Evolutionary conservation across 2,797 vertebrate genomes (phyloP), one percentile per base, ranked within the genome.

Genomic region (Tenualosa ilisha): DNA sequence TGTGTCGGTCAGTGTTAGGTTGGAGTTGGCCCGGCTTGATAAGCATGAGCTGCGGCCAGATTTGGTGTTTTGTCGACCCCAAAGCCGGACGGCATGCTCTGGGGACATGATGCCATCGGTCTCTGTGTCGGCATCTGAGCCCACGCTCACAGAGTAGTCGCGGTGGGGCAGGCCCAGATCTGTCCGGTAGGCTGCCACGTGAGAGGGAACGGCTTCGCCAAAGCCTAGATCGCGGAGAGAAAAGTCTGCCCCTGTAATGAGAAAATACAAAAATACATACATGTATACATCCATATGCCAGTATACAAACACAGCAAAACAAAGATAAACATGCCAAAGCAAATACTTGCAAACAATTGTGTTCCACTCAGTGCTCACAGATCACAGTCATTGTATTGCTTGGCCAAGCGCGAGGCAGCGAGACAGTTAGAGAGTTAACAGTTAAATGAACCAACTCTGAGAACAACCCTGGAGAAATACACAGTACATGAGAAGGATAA

Each of bases 1-100:
- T 0, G 98, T 99, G 93, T 99, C 98, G 0, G 98, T 99, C 85
- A 99, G 97, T 0, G 98, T 99, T 86, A 99, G 97, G 89, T 98
- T 99, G 90, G 98, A 99, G 94, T 99, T 99, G 91, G 98, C 98
- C 84, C 98, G 91, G 93, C 98, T 99, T 0, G 98, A 99, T 88
- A 99, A 94, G 92, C 98, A 99, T 59, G 98, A 99, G 92, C 98
- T 99, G 84, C 97, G 97, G 8, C 97, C 98, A 0, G 98, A 99
- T 91, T 99, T 97, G 43, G 96, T 96, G 93, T 96, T 98, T 90
- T 91, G 91, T 79, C 97, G 96, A 54, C 96, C 97, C 98, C 98
- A 99, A 81, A 99, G 94, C 59, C 97, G 94, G 84, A 97, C 96
- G 0, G 97, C 97, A 6, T 98, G 98, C 91, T 99, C 98, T 0